phyloP scores from a whole-genome alignment of 2,797 vertebrate genomes.

The Danio choprae region DNA sequence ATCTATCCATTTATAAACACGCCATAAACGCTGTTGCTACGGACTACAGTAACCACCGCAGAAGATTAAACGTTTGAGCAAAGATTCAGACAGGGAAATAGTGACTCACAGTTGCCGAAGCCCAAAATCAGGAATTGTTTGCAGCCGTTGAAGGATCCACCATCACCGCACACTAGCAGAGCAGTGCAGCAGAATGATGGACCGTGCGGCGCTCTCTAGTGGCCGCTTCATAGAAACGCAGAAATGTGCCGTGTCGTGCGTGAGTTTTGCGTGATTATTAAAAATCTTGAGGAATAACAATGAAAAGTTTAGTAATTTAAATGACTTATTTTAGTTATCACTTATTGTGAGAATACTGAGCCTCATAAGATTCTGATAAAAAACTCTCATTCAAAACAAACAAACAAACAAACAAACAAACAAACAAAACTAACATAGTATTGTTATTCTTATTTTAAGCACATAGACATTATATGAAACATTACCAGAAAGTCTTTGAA shows the following conservation, averaged over 20 bases:
- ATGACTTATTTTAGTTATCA: too few species aligned
- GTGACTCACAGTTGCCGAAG: conserved; percentile 42
- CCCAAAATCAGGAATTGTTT: conserved; percentile 24
- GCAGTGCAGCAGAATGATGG: background rate
- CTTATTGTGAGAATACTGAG: too few species aligned
- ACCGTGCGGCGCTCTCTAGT: background rate
- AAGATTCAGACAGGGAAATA: conserved; percentile 15
- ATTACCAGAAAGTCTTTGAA: too few species aligned
- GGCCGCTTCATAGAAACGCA: background rate
- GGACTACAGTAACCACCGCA: conserved; percentile 14
- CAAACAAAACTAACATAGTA: too few species aligned
- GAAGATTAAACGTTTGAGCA: conserved; percentile 3
- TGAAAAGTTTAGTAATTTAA: too few species aligned
- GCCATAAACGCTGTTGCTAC: conserved; percentile 22
- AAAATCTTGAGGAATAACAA: too few species aligned
- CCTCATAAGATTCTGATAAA: too few species aligned
- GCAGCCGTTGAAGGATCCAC: conserved; percentile 19
- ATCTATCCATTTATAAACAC: conserved; percentile 10
- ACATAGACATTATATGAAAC: too few species aligned
- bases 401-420: too few species aligned
- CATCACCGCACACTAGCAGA: background rate
- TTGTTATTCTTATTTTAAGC: too few species aligned
- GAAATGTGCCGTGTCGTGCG: background rate
- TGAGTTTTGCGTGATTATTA: too few species aligned
- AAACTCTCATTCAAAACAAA: too few species aligned